A percentile compares a stretch with the other conserved stretches of the same genome.
phyloP scores from a whole-genome alignment of 2,888 invertebrate species.

The Liposcelis brunnea region DNA sequence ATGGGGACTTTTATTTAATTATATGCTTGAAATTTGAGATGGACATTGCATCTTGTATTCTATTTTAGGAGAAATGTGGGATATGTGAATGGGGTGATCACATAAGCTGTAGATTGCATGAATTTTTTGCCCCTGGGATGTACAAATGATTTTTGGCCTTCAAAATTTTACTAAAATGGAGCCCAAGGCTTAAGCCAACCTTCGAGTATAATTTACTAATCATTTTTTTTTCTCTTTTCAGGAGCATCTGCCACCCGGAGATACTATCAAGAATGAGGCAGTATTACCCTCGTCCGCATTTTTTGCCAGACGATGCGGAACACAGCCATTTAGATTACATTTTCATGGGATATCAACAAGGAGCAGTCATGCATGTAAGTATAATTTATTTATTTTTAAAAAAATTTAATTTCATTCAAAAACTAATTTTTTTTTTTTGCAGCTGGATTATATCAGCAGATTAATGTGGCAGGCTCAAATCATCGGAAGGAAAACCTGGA shows the following conservation, averaged over 20 bases:
- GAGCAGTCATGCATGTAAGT: slow-evolving; percentile 78
- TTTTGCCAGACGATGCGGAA: slow-evolving; percentile 78
- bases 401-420: slow-evolving; percentile 8
- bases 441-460: slow-evolving; percentile 81
- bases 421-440: slow-evolving; percentile 19
- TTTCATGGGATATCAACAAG: slow-evolving; percentile 79
- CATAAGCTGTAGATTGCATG: no score
- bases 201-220: neutral
- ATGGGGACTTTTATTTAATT: no score
- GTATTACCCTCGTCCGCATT: slow-evolving; percentile 65
- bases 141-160: no score
- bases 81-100: no score
- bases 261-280: slow-evolving; percentile 53
- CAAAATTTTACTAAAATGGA: no score
- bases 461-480: slow-evolving; percentile 91
- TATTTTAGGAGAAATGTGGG: no score
- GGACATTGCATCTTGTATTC: no score
- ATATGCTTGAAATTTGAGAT: no score
- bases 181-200: no score
- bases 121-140: no score
- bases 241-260: slow-evolving; percentile 77
- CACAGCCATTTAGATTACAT: slow-evolving; percentile 77
- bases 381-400: neutral
- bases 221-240: slow-evolving; percentile 22
- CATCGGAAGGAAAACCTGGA: slow-evolving; percentile 71